Conservation (phyloP, 2,797 vertebrate species). For the Staurois parvus region DNA sequence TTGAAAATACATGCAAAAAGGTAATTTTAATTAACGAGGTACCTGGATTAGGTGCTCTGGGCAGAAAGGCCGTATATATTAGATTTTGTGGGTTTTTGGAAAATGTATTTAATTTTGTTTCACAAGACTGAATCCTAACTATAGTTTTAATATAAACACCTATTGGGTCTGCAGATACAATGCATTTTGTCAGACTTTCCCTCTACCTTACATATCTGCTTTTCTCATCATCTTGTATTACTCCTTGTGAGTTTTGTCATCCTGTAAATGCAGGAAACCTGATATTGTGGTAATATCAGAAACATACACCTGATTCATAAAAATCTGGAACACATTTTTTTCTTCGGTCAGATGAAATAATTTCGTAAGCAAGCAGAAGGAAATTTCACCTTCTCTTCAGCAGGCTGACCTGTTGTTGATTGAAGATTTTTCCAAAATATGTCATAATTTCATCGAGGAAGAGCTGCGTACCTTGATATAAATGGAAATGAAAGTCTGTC, state of each 20-base stretch:
- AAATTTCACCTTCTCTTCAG: not conserved
- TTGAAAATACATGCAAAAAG: not conserved
- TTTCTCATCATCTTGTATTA: constrained; percentile 50
- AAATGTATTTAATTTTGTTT: not conserved
- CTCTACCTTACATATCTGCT: constrained; percentile 32
- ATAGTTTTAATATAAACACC: not conserved
- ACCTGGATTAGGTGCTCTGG: no score
- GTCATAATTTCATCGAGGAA: not conserved
- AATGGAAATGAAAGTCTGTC: not conserved
- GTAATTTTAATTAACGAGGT: not conserved
- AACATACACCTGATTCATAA: constrained; percentile 56
- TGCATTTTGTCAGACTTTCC: not conserved
- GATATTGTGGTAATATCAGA: constrained; percentile 55
- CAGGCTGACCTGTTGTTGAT: constrained; percentile 16
- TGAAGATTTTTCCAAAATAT: constrained; percentile 29
- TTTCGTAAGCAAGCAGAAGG: constrained; percentile 17
- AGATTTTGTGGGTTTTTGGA: no score
- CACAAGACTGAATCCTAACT: not conserved
- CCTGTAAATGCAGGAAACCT: constrained; percentile 33
- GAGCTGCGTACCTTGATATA: not conserved
- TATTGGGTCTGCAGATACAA: not conserved
- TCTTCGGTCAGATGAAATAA: constrained; percentile 43
- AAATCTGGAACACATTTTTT: constrained; percentile 47
- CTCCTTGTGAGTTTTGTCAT: constrained; percentile 36
- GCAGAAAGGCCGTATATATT: no score